A percentile compares a stretch with the other conserved stretches of the same genome.
These are phyloP conservation scores for Epirrita christyi DNA, from an alignment of 2,888 invertebrate species.

Conservation along the genomic window DNA sequence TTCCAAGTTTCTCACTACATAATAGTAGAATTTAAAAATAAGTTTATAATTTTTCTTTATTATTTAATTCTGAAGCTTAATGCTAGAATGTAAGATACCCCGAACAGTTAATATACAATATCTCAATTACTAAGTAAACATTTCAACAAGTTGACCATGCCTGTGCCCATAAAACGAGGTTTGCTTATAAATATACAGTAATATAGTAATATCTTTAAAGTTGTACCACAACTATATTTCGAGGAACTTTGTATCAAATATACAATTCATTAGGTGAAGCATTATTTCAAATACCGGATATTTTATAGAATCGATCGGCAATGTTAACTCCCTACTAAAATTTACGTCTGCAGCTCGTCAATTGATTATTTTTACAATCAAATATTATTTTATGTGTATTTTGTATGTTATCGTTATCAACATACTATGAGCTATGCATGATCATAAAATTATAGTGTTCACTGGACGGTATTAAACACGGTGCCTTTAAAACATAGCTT, in stretches of 20 bases:
- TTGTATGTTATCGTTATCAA: conserved; percentile 16
- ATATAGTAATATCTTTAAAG: conserved; percentile 42
- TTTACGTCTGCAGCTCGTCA: conserved; percentile 43
- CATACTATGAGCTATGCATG: conserved; percentile 43
- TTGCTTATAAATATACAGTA: conserved; percentile 25
- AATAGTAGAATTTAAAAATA: not conserved
- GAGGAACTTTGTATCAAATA: conserved; percentile 66
- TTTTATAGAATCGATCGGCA: conserved; percentile 16
- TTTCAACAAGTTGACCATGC: conserved; percentile 4
- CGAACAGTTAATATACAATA: conserved; percentile 5
- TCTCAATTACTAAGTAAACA: conserved; percentile 1
- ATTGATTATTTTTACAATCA: conserved; percentile 34
- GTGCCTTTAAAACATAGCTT: conserved; percentile 61
- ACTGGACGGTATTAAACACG: conserved; percentile 80
- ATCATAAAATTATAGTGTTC: conserved; percentile 57
- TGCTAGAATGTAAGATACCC: conserved; percentile 5
- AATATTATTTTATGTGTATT: conserved; percentile 18
- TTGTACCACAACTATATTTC: conserved; percentile 64
- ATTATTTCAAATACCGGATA: conserved; percentile 33
- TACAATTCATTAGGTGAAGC: conserved; percentile 30
- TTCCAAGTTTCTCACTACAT: conserved; percentile 12
- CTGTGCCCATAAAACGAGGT: conserved; percentile 16
- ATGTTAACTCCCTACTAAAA: conserved; percentile 40
- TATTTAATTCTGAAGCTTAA: conserved; percentile 1
- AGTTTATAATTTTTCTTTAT: not conserved